These are phyloP conservation scores for Forpus xanthops DNA, from an alignment of 2,797 vertebrate species.

Conservation along the genomic window DNA sequence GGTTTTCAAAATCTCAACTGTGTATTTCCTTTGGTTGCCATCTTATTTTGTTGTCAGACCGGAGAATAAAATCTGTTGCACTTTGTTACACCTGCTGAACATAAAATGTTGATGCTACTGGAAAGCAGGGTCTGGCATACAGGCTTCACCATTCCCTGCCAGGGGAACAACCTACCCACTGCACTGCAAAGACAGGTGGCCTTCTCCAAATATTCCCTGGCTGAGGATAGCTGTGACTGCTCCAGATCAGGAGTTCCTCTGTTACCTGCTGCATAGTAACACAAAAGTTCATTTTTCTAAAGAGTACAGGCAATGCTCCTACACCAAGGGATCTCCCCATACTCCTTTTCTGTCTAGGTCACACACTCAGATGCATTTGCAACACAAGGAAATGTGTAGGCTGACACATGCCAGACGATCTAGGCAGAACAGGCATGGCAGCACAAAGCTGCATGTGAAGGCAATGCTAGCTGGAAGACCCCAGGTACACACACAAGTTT, in stretches of 20 bases:
- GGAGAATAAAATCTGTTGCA: not conserved
- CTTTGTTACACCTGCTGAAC: not conserved
- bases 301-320: not conserved
- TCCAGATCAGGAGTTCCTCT: not conserved
- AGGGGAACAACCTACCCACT: not conserved
- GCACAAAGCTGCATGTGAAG: fast-evolving
- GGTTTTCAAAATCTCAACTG: not conserved
- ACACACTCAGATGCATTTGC: not conserved
- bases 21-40: not conserved
- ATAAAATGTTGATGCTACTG: fast-evolving
- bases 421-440: not conserved
- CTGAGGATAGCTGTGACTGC: not conserved
- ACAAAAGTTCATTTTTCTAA: not conserved
- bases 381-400: fast-evolving
- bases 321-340: not conserved
- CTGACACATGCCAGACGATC: not conserved
- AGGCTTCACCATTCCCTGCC: not conserved
- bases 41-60: not conserved
- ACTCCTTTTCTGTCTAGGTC: not conserved
- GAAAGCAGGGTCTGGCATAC: not conserved
- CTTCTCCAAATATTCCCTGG: not conserved
- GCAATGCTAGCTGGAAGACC: not conserved
- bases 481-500: not conserved
- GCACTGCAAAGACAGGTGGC: not conserved
- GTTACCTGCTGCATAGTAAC: fast-evolving